Evolutionary conservation across 2,113 vertebrate genomes (phyloP), one percentile per base, ranked within the genome.

Genomic region (Girardinichthys multiradiatus): DNA sequence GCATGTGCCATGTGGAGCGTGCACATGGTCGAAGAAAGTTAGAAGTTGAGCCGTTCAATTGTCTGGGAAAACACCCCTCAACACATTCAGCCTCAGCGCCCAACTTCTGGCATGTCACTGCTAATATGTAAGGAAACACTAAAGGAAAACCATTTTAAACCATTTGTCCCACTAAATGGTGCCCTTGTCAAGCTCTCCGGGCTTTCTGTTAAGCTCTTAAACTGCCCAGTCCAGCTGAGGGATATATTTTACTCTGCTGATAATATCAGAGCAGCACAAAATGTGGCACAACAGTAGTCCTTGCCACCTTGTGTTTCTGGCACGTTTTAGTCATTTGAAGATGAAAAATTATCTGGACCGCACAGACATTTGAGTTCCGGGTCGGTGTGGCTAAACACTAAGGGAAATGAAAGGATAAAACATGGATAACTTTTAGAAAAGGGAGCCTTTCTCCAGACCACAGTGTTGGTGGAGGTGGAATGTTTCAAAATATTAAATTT

Each of bases 151-250:
- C 90, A 87, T 90, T 87, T 82, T 57, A 90, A 91, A 85, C 85
- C 86, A 89, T 90, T 81, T 80, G 85, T 90, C 85, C 90, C 90
- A 83, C 89, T 90, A 93, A 92, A 89, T 81, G 84, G 74, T 77
- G 86, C 79, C 86, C 84, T 85, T 87, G 85, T 90, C 82, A 78
- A 72, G 79, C 75, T 78, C 75, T 66, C 74, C 6, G 33, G 78
- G 90, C 76, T 86, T 82, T 83, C 76, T 85, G 78, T 77, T 81
- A 79, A 89, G 90, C 90, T 74, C 76, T 72, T 86, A 82, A 89
- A 90, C 87, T 83, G 83, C 79, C 86, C 81, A 29, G 86, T 78
- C 59, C 86, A 75, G 79, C 77, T 85, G 87, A 90, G 82, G 74
- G 84, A 86, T 84, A 71, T 90, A 83, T 79, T 92, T 87, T 82